These are phyloP conservation scores for Peromyscus melanophrys DNA, from an alignment of 2,797 vertebrate species.

Conservation along the genomic window DNA sequence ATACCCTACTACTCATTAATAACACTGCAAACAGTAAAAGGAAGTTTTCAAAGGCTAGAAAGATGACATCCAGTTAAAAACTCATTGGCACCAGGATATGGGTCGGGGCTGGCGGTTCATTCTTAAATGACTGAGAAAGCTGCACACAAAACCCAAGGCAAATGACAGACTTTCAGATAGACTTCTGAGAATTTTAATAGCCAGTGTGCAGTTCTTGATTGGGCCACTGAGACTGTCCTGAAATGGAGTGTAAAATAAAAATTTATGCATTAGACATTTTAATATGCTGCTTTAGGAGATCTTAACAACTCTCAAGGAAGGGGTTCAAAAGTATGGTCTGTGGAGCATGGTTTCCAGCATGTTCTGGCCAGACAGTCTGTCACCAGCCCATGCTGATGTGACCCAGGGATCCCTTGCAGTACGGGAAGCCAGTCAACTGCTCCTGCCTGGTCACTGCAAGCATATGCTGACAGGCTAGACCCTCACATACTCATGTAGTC, in stretches of 20 bases:
- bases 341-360: neutral
- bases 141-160: constrained; percentile 11
- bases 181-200: neutral
- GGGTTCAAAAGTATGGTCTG: neutral
- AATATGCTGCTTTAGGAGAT: constrained; percentile 7
- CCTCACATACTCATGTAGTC: fast-evolving
- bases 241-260: constrained; percentile 53
- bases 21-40: constrained; percentile 21
- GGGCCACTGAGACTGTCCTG: neutral
- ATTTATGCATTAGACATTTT: neutral
- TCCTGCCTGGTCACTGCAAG: neutral
- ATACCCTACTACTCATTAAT: constrained; percentile 53
- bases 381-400: fast-evolving
- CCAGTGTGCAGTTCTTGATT: neutral
- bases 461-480: no score
- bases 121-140: constrained; percentile 23
- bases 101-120: neutral
- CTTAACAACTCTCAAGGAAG: neutral
- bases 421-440: neutral
- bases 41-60: constrained; percentile 60
- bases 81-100: neutral
- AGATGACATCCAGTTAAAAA: constrained; percentile 55
- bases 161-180: constrained; percentile 30
- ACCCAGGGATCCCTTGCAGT: fast-evolving
- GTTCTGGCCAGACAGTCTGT: neutral